phyloP scores from a whole-genome alignment of 2,113 vertebrate genomes.

The Gnathonemus echidnorhynchus region DNA sequence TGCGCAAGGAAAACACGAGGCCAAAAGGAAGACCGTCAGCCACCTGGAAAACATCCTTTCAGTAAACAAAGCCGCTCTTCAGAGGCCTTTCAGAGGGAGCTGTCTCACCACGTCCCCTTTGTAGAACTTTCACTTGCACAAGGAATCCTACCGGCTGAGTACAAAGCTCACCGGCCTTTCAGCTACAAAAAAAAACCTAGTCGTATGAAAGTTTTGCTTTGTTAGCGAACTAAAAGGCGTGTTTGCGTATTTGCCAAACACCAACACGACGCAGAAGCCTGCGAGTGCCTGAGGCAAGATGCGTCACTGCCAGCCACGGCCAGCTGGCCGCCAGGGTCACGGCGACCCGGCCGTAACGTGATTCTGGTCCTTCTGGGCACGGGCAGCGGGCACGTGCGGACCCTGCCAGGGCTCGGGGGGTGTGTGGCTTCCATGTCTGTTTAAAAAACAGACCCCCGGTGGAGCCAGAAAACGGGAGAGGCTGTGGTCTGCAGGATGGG shows the following conservation, averaged over 20 bases:
- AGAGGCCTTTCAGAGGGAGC: not conserved
- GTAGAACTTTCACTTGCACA: not conserved
- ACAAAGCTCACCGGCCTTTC: not conserved
- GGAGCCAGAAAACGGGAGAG: not conserved
- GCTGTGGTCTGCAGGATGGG: not conserved
- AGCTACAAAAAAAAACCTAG: not conserved
- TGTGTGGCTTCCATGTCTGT: not conserved
- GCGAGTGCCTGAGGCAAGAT: not conserved
- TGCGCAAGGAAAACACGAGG: not conserved
- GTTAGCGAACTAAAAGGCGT: not conserved
- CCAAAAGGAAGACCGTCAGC: not conserved
- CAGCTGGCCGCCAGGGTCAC: not conserved
- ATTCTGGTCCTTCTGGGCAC: not conserved
- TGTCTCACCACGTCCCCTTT: not conserved
- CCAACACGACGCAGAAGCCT: not conserved
- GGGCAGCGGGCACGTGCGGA: not conserved
- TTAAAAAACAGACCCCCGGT: not conserved
- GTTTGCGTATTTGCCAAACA: not conserved
- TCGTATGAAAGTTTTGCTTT: not conserved
- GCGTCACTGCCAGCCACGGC: not conserved
- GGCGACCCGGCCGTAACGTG: not conserved
- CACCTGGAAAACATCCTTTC: constrained; percentile 15
- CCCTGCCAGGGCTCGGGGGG: not conserved
- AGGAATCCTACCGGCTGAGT: not conserved
- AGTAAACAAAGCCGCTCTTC: constrained; percentile 16